These are phyloP conservation scores for Eustalomyia histrio DNA, from an alignment of 2,888 invertebrate genomes.

Conservation along the genomic window DNA sequence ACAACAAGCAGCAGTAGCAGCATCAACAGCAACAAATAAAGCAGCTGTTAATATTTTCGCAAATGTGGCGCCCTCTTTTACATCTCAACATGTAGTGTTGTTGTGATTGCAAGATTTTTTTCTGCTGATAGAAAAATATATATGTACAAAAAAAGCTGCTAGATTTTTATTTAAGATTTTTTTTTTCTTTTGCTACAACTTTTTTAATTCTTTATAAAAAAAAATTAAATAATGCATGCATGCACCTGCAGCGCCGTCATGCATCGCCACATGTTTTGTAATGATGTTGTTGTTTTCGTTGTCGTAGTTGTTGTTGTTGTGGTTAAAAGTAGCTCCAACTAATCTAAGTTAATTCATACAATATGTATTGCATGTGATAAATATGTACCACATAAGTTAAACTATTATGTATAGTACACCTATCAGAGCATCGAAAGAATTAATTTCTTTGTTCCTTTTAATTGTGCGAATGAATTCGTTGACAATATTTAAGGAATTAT, in stretches of 20 bases:
- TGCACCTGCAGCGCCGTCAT: slow-evolving; percentile 66
- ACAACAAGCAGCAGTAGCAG: slow-evolving; percentile 1
- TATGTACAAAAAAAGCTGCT: slow-evolving; percentile 27
- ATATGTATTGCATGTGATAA: slow-evolving; percentile 23
- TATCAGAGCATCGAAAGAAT: no score
- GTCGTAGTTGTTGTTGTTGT: slow-evolving; percentile 11
- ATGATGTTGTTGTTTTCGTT: slow-evolving; percentile 47
- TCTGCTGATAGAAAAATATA: slow-evolving; percentile 55
- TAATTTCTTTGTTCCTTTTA: no score
- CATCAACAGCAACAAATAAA: slow-evolving; percentile 42
- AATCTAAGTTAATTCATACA: slow-evolving; percentile 40
- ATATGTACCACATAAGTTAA: not conserved
- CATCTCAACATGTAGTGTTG: slow-evolving; percentile 56
- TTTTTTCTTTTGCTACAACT: not conserved
- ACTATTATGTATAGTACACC: no score
- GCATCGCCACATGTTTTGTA: slow-evolving; percentile 63
- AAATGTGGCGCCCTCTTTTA: slow-evolving; percentile 65
- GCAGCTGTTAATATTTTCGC: slow-evolving; percentile 58
- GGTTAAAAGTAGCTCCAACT: slow-evolving; percentile 30
- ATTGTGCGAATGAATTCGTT: no score
- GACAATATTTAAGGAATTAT: no score
- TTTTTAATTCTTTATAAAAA: slow-evolving; percentile 52
- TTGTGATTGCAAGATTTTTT: slow-evolving; percentile 49
- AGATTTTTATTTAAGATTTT: slow-evolving; percentile 44
- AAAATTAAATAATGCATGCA: slow-evolving; percentile 54